Evolutionary conservation across 1,140 invertebrate genomes (phyloP).

Genomic region (Propsilocerus akamusi): DNA sequence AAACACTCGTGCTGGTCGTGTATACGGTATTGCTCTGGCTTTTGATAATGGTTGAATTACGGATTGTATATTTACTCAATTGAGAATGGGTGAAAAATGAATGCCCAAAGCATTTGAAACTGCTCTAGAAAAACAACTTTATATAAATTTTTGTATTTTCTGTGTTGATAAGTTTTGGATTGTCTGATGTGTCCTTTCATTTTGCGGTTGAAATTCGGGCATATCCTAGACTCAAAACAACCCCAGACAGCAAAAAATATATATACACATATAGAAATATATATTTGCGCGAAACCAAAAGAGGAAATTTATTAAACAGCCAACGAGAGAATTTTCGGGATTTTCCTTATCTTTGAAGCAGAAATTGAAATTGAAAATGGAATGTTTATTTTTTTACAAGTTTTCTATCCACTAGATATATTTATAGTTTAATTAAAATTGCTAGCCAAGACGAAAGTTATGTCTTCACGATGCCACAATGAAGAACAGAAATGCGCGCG

Average conservation of each 20-base stretch:
- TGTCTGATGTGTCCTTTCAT: too few relatives aligned
- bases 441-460: too few relatives aligned
- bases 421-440: slow-evolving; percentile 4
- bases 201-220: too few relatives aligned
- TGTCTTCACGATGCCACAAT: too few relatives aligned
- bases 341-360: not conserved
- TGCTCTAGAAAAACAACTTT: not conserved
- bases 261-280: too few relatives aligned
- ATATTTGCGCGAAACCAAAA: not conserved
- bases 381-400: not conserved
- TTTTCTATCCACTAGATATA: not conserved
- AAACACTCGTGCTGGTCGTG: too few relatives aligned
- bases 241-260: too few relatives aligned
- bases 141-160: slow-evolving; percentile 2
- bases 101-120: slow-evolving; percentile 1
- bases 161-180: not conserved
- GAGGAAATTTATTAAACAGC: slow-evolving; percentile 1
- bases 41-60: slow-evolving; percentile 3
- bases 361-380: not conserved
- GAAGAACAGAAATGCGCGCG: too few relatives aligned
- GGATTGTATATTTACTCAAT: not conserved
- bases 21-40: not conserved
- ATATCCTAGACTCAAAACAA: too few relatives aligned
- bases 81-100: not conserved
- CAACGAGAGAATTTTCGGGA: not conserved